A percentile compares a stretch with the other conserved stretches of the same genome.
These are phyloP conservation scores for Plotosus lineatus DNA, from an alignment of 2,113 vertebrate genomes.

Conservation along the genomic window DNA sequence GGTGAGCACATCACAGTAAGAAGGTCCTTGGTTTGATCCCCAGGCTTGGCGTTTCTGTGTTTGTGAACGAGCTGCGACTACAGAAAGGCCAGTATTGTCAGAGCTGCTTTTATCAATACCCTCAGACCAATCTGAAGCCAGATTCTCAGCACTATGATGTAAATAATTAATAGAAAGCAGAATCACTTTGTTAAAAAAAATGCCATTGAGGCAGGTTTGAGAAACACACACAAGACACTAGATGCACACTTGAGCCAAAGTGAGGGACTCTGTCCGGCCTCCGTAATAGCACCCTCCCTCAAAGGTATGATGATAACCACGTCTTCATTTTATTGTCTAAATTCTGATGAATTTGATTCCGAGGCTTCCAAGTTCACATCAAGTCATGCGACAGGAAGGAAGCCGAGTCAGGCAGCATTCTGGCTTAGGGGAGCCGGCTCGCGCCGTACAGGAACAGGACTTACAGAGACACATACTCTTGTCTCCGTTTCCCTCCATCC, in stretches of 20 bases:
- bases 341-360: neutral
- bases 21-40: too few relatives aligned
- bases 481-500: neutral
- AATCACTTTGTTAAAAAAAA: neutral
- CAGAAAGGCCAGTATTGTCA: neutral
- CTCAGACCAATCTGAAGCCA: neutral
- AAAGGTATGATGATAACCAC: neutral
- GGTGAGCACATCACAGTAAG: too few relatives aligned
- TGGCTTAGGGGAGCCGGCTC: neutral
- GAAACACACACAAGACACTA: neutral
- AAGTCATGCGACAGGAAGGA: conserved; percentile 26
- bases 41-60: too few relatives aligned
- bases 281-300: neutral
- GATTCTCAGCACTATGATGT: neutral
- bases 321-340: neutral
- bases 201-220: neutral
- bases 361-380: conserved; percentile 13
- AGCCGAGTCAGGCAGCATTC: neutral
- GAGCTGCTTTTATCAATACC: neutral
- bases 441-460: neutral
- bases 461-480: neutral
- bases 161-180: neutral
- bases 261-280: neutral
- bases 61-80: neutral
- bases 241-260: neutral